Conservation (phyloP, 2,113 vertebrate genomes). For the Rhea americana region DNA sequence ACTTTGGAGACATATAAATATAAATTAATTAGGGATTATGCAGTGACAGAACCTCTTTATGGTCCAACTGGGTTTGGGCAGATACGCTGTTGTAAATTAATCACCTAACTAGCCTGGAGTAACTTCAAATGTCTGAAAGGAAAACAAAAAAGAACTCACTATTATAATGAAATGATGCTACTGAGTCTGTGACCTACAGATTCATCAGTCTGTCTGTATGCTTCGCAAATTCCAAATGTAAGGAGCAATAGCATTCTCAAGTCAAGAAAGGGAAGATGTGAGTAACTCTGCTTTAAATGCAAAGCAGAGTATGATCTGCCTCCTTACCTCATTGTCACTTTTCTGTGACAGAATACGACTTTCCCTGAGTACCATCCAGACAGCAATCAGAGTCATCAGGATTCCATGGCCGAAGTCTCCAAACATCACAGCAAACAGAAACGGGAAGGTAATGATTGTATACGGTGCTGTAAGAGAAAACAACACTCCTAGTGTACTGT, state of each 20-base stretch:
- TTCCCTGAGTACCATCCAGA: constrained; percentile 94
- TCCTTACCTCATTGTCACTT: constrained; percentile 91
- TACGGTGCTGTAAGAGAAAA: constrained; percentile 85
- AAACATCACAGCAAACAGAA: constrained; percentile 99
- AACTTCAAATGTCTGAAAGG: not conserved
- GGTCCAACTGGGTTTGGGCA: not conserved
- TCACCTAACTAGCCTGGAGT: not conserved
- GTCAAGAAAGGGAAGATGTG: not conserved
- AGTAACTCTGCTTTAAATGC: not conserved
- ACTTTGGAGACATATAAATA: not conserved
- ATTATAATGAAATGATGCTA: not conserved
- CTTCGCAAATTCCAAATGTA: not conserved
- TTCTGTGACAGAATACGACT: constrained; percentile 93
- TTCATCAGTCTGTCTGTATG: not conserved
- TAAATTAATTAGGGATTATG: not conserved
- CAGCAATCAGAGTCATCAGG: constrained; percentile 91
- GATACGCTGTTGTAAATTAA: not conserved
- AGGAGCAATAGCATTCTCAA: not conserved
- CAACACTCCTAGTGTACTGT: not conserved
- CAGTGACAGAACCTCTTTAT: not conserved
- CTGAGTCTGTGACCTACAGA: not conserved
- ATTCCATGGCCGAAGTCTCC: constrained; percentile 94
- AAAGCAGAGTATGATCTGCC: not conserved
- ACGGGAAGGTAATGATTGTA: constrained; percentile 97
- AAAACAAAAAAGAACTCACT: not conserved